Percentiles rank a stretch among this genome's conserved stretches.
Conservation (phyloP, 2,888 invertebrate genomes). For the Agrotis clavis region DNA sequence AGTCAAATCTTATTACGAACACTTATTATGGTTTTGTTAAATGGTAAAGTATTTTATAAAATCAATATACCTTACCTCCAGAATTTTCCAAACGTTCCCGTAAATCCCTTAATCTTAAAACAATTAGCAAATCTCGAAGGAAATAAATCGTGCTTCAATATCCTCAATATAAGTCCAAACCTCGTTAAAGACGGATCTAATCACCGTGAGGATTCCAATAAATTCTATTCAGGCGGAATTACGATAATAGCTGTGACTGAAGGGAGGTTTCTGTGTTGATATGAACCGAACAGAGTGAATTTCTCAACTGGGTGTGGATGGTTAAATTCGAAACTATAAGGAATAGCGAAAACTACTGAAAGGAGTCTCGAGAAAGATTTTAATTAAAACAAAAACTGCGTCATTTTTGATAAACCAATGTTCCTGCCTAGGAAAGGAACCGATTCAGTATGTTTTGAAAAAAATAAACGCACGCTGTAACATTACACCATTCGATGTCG, state of each 20-base stretch:
- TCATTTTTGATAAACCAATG: no score
- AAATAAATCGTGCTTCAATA: conserved; percentile 20
- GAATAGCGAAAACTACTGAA: no score
- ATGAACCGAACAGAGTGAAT: neutral
- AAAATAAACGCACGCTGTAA: no score
- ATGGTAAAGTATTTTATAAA: neutral
- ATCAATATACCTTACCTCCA: no score
- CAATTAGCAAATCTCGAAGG: conserved; percentile 28
- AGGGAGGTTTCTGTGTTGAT: neutral
- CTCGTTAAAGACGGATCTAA: conserved; percentile 44
- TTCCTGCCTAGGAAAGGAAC: no score
- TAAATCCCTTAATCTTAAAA: neutral
- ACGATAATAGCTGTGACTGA: conserved; percentile 25
- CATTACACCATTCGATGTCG: no score
- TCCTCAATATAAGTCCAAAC: conserved; percentile 37
- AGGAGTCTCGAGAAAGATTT: no score
- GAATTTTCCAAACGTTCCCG: neutral
- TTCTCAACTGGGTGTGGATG: no score
- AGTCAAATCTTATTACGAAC: no score
- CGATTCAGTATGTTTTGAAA: no score
- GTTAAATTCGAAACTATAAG: no score
- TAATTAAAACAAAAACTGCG: no score
- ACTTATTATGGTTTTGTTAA: neutral
- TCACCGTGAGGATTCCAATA: conserved; percentile 44
- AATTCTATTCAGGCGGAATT: conserved; percentile 27